Percentiles rank a stretch among this genome's conserved stretches.
These are phyloP conservation scores for Casuarius casuarius DNA, from an alignment of 2,113 vertebrate genomes.

Conservation along the genomic window DNA sequence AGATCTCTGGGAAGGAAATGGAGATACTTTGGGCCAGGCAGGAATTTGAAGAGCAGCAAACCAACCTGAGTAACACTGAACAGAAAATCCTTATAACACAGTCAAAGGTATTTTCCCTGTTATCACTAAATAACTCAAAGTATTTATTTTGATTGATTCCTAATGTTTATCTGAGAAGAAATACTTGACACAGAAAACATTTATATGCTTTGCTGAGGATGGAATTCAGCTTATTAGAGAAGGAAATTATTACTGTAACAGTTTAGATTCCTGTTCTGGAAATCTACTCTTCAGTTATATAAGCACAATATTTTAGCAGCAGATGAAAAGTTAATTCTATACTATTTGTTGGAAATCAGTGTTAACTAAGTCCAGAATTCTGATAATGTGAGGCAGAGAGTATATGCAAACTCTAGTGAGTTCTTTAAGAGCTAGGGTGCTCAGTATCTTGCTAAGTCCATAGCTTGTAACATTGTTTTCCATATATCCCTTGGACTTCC, in stretches of 20 bases:
- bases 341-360: neutral
- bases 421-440: neutral
- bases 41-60: constrained; percentile 37
- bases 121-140: neutral
- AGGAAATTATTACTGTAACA: neutral
- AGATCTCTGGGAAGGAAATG: constrained; percentile 38
- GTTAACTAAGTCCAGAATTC: neutral
- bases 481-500: neutral
- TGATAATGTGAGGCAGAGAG: neutral
- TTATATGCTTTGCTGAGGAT: neutral
- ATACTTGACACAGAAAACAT: neutral
- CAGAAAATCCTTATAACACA: constrained; percentile 2
- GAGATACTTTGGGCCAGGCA: constrained; percentile 5
- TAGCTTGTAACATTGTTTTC: neutral
- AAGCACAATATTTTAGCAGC: neutral
- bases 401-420: neutral
- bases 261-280: neutral
- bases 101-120: neutral
- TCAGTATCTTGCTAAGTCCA: neutral
- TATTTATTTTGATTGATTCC: neutral
- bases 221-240: neutral
- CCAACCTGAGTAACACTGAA: constrained; percentile 18
- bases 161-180: neutral
- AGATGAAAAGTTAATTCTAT: neutral
- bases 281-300: neutral